Base-by-base conservation (phyloP, 2,888 invertebrate species). In the Noctua fimbriata region DNA sequence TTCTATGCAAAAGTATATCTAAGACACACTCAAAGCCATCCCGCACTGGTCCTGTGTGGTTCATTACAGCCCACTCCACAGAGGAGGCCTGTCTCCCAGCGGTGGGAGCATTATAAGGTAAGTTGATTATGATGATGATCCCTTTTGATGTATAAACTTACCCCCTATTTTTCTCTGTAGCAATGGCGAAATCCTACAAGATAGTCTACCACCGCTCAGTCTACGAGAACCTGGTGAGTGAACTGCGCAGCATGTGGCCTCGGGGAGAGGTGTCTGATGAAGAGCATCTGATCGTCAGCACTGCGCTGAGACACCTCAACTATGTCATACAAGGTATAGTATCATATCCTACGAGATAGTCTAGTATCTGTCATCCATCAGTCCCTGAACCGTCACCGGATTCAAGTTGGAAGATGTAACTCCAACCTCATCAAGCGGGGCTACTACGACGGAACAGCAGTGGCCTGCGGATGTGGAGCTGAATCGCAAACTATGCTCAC, bases 141-240 rank as follows among this genome's bases (percentile, higher is more conserved):
- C 12, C 24, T 10, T 10, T 58, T 28, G 14, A 14, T 28, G 28
- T 16, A 63, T n/a, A 21, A 49, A 70, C 18, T 28, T 47, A 16
- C 41, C 41, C 28, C 21, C 24, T 32, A 7, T 3, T 14, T 14
- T 7, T 52, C 0, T 69, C 65, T 79, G 5, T 82, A 96, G 96
- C 94, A 1, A 91, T 93, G 90, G 90, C 93, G 0, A 96, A 96
- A 78, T 92, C 95, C 0, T 94, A 93, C 88, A 96, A 95, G 82
- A 93, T 95, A 60, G 92, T 94, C 1, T 91, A 91, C 66, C 87
- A 94, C 85, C 93, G 94, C 0, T 90, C 93, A 0, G 88, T 95
- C 0, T 95, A 93, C 60, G 94, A 95, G 58, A 89, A 89, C 73
- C 36, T 95, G 36, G 83, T 93, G 7, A 82, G 10, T 7, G 89